Base-by-base conservation (phyloP, 2,797 vertebrate genomes). In the Alosa sapidissima region DNA sequence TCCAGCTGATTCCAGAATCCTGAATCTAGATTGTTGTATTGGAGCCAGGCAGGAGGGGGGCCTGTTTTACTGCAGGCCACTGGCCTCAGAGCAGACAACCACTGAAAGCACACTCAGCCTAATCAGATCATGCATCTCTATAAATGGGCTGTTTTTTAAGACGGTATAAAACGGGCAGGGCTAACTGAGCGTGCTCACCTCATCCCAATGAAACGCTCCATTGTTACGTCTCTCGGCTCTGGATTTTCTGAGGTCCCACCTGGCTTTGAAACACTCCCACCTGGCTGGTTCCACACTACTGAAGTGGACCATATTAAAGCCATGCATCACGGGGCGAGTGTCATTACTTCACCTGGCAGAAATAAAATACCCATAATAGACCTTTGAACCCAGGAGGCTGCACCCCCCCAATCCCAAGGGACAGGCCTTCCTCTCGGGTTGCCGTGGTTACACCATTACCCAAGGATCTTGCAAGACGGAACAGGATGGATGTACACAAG, bases 281-380 rank as follows among this genome's bases (percentile, higher is more conserved):
- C 48, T 19, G 68, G 68, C 36, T 45, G 36, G 68, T 75, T 75
- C 68, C 68, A 41, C 68, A 75, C 68, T 41, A 8, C 89, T 4
- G 83, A 55, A 58, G 81, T 33, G 62, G 88, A 85, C 1, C 49
- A 47, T 45, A 33, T 54, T 52, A 24, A 75, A 78, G 72, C 72
- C 72, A 78, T 78, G 72, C 72, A 78, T 78, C 72, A 78, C 41
- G 62, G 83, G 81, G 72, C 81, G 68, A 5, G 5, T 13, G 85
- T 86, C 85, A 87, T 90, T 41, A 16, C 89, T 85, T 88, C 81
- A 86, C 87, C 72, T 87, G 85, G 87, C 84, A 90, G 87, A 92
- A 94, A 93, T 91, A 85, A 90, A 94, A 93, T 89, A 90, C 86
- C 88, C 86, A 82, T 89, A 90, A 90, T 94, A 93, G 91, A 94